Base-by-base conservation (phyloP, 2,797 vertebrate genomes). In the Vireo griseus region DNA sequence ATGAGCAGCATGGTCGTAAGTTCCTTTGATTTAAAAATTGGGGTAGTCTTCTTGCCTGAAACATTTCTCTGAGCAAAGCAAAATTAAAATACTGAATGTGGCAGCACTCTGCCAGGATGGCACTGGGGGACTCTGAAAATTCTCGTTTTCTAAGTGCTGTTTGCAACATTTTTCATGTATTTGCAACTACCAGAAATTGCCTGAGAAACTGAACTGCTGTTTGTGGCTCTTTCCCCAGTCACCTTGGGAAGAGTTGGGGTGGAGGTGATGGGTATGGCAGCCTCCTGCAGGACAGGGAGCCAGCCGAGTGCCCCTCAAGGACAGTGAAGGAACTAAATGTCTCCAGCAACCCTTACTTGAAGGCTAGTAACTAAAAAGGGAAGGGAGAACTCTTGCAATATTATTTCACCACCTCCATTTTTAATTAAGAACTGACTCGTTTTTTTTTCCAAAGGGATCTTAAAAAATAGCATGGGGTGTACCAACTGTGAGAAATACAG, bases 231-330 rank as follows among this genome's bases (percentile, higher is more conserved):
- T 77, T 18, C 52, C 11, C 21, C 50, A 2, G 1, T 6, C 52
- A 67, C 54, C 40, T 45, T 10, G 22, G 24, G 29, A 76, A 67
- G 51, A 0, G 0, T 0, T 48, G 40, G 28, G 40, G 15, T 0
- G 1, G 33, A 33, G 13, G 11, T 16, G 37, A 18, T 11, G 33
- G 20, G 8, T 18, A 62, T 2, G 8, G 12, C 25, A 72, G 11
- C 4, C 50, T 52, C 16, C 33, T 10, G 28, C 14, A 17, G 57
- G 21, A 75, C 1, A 33, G 10, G 8, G 17, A 7, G 8, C 5
- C 65, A 61, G 44, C 6, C 3, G 40, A 52, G 39, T 13, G 16
- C 9, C 12, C 8, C 16, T 69, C 22, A 63, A 37, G 28, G 28
- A 22, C 33, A 52, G 31, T 0, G 2, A 25, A 59, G 21, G 47